Percentiles rank a stretch among this genome's conserved stretches.
Evolutionary conservation across 2,888 invertebrate species (phyloP).

Genomic region (Automeris io): DNA sequence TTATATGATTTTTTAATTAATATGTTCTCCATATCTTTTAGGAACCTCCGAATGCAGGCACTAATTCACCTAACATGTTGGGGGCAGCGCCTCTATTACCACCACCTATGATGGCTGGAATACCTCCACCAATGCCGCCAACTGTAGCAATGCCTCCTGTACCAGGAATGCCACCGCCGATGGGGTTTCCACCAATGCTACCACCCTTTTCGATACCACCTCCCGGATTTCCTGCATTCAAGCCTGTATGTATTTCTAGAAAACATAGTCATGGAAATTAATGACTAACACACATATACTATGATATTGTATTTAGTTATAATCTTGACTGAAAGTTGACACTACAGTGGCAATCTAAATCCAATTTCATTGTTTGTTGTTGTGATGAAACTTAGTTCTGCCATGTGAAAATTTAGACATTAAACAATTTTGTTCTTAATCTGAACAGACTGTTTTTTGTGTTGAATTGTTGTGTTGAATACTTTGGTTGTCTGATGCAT

Average conservation of each 20-base stretch:
- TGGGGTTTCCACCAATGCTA: constrained; percentile 79
- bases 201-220: constrained; percentile 88
- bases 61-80: constrained; percentile 59
- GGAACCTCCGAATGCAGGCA: constrained; percentile 54
- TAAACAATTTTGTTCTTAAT: too few relatives aligned
- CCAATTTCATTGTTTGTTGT: too few relatives aligned
- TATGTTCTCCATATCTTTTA: constrained; percentile 20
- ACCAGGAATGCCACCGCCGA: constrained; percentile 64
- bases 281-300: background rate
- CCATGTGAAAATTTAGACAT: too few relatives aligned
- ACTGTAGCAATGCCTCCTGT: constrained; percentile 72
- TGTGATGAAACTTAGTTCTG: too few relatives aligned
- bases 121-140: constrained; percentile 72
- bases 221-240: constrained; percentile 81
- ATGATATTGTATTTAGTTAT: too few relatives aligned
- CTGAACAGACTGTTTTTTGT: too few relatives aligned
- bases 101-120: constrained; percentile 58
- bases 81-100: constrained; percentile 47
- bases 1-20: background rate
- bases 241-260: constrained; percentile 36
- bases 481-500: too few relatives aligned
- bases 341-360: too few relatives aligned
- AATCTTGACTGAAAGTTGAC: too few relatives aligned
- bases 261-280: background rate
- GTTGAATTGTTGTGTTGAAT: too few relatives aligned